Percentiles rank a stretch among this genome's conserved stretches.
Evolutionary conservation across 2,888 invertebrate species (phyloP).

Genomic region (Heteromyza rotundicornis): DNA sequence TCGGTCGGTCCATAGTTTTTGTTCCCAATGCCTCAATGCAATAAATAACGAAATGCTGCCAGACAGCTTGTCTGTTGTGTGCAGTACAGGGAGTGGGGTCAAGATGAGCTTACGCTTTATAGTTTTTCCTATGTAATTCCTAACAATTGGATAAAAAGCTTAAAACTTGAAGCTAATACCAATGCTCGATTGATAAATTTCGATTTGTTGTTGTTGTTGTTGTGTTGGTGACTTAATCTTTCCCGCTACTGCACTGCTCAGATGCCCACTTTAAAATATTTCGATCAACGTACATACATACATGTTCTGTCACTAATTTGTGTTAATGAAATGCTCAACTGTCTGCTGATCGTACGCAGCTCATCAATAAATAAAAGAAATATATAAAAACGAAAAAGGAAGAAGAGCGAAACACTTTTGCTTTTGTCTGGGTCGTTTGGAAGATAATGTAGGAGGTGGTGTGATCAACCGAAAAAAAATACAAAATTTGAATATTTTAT

Average conservation of each 20-base stretch:
- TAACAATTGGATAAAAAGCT: too few relatives aligned
- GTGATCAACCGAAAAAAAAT: too few relatives aligned
- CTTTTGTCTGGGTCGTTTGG: slow-evolving; percentile 9
- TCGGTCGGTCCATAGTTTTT: not conserved
- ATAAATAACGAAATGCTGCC: not conserved
- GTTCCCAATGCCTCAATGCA: not conserved
- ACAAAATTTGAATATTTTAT: slow-evolving; percentile 25
- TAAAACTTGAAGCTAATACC: too few relatives aligned
- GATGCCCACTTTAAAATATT: too few relatives aligned
- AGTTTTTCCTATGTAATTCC: too few relatives aligned
- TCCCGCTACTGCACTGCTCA: too few relatives aligned
- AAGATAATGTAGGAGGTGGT: slow-evolving; percentile 42
- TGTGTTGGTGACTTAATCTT: too few relatives aligned
- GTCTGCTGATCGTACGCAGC: slow-evolving; percentile 47
- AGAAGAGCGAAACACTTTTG: slow-evolving; percentile 42
- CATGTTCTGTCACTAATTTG: slow-evolving; percentile 35
- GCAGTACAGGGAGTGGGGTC: too few relatives aligned
- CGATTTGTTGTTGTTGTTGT: too few relatives aligned
- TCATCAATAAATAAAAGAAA: slow-evolving; percentile 43
- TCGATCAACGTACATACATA: too few relatives aligned
- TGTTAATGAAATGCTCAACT: slow-evolving; percentile 47
- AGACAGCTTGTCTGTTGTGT: slow-evolving; percentile 1
- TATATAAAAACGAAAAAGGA: slow-evolving; percentile 6
- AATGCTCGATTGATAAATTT: too few relatives aligned
- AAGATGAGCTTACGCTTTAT: too few relatives aligned